These are phyloP conservation scores for Rhizomys pruinosus DNA, from an alignment of 2,113 vertebrate genomes.

Conservation along the genomic window DNA sequence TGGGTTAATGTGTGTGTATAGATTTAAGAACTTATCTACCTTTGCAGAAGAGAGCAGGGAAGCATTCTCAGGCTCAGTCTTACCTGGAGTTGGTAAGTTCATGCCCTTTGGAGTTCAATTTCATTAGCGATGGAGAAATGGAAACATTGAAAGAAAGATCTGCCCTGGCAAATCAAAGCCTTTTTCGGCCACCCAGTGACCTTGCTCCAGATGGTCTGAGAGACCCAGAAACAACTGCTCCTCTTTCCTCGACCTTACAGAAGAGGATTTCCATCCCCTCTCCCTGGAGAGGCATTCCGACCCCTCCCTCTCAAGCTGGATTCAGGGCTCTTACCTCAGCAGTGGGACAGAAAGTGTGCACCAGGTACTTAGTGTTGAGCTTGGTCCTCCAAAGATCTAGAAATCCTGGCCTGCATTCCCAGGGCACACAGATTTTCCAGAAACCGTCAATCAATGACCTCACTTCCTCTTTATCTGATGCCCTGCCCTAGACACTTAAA, in stretches of 20 bases:
- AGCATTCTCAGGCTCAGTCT: neutral
- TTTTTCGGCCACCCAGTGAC: conserved; percentile 7
- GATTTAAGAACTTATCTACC: neutral
- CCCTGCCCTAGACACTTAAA: no score
- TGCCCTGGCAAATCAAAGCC: conserved; percentile 3
- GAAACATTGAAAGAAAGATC: conserved; percentile 38
- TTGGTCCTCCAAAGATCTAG: no score
- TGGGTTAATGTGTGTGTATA: accelerated
- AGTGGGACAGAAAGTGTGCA: neutral
- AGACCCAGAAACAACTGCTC: neutral
- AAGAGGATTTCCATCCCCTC: neutral
- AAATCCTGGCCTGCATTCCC: no score
- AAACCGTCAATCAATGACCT: no score
- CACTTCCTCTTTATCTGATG: no score
- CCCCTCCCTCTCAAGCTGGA: neutral
- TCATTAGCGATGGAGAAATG: conserved; percentile 41
- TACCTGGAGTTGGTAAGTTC: conserved; percentile 23
- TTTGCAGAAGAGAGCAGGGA: neutral
- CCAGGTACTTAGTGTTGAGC: no score
- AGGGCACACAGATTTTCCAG: no score
- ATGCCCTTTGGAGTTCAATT: conserved; percentile 55
- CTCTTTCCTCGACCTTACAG: conserved; percentile 2
- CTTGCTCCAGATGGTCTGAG: neutral
- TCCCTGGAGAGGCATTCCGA: neutral
- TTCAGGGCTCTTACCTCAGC: conserved; percentile 66